phyloP scores from a whole-genome alignment of 2,888 invertebrate genomes.

The Eupithecia exiguata region DNA sequence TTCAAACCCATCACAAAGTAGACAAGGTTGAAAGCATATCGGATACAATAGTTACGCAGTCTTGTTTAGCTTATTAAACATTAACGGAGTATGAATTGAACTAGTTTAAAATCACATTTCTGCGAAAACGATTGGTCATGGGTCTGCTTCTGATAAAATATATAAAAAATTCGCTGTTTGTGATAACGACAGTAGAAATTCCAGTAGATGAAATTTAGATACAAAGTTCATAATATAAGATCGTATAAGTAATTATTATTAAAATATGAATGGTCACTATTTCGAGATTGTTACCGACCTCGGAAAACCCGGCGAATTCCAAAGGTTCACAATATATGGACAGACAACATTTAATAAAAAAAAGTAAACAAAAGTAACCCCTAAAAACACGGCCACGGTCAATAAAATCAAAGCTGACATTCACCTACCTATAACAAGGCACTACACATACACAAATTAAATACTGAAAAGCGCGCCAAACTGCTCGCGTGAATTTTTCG shows the following conservation, averaged over 20 bases:
- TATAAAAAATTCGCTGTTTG: not conserved
- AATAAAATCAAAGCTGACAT: slow-evolving; percentile 31
- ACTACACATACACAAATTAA: slow-evolving; percentile 35
- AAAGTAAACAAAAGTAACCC: slow-evolving; percentile 17
- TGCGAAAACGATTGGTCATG: not conserved
- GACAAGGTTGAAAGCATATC: slow-evolving; percentile 31
- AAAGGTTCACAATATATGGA: slow-evolving; percentile 2
- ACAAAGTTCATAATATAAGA: not conserved
- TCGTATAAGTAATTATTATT: slow-evolving; percentile 5
- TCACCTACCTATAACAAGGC: slow-evolving; percentile 39
- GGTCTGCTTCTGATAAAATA: not conserved
- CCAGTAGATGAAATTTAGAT: not conserved
- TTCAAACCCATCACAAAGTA: slow-evolving; percentile 3
- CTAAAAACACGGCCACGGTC: slow-evolving; percentile 33
- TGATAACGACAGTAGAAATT: not conserved
- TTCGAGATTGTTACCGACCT: slow-evolving; percentile 6
- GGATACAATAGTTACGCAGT: slow-evolving; percentile 25
- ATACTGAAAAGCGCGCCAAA: slow-evolving; percentile 30
- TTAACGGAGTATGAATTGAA: slow-evolving; percentile 24
- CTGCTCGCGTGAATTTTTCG: slow-evolving; percentile 2
- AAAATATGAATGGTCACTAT: not conserved
- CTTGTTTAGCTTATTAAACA: slow-evolving; percentile 20
- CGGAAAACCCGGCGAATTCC: slow-evolving; percentile 3
- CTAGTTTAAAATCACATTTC: slow-evolving; percentile 8
- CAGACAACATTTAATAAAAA: not conserved